A percentile compares a stretch with the other conserved stretches of the same genome.
Evolutionary conservation across 2,797 vertebrate genomes (phyloP).

Genomic region (Syngnathus rostellatus): DNA sequence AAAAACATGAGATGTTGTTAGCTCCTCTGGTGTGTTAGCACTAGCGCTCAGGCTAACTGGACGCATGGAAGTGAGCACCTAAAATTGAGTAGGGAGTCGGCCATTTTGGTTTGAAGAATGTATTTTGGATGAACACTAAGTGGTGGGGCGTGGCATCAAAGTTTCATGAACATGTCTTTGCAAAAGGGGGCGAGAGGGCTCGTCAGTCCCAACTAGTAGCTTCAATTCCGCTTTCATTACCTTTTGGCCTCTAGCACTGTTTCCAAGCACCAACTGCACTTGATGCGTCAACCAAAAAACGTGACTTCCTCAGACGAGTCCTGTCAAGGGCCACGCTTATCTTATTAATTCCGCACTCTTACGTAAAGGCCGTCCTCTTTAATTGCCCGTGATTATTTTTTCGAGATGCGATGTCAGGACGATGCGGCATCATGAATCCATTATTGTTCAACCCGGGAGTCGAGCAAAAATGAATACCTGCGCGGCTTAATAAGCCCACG

Average conservation of each 20-base stretch:
- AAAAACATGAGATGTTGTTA: constrained; percentile 10
- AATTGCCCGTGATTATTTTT: not conserved
- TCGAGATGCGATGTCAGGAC: constrained; percentile 6
- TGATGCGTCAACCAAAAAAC: not conserved
- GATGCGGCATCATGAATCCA: constrained; percentile 9
- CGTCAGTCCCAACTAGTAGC: not conserved
- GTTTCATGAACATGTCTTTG: too few relatives aligned
- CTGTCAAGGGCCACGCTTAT: not conserved
- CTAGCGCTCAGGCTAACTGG: too few relatives aligned
- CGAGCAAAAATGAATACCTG: constrained; percentile 32
- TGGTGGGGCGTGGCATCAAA: too few relatives aligned
- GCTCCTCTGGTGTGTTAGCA: too few relatives aligned
- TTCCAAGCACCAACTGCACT: not conserved
- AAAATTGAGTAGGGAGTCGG: too few relatives aligned
- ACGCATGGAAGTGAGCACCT: too few relatives aligned
- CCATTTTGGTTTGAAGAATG: not conserved
- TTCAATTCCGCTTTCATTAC: not conserved
- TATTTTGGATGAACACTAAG: too few relatives aligned
- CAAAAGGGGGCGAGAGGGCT: not conserved
- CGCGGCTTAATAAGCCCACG: constrained; percentile 50
- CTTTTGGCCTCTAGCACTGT: not conserved
- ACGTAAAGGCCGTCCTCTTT: not conserved
- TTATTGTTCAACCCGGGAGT: constrained; percentile 42
- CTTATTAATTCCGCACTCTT: constrained; percentile 15
- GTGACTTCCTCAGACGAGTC: not conserved